phyloP scores from a whole-genome alignment of 2,888 invertebrate species.

The Cheilosia vernalis region DNA sequence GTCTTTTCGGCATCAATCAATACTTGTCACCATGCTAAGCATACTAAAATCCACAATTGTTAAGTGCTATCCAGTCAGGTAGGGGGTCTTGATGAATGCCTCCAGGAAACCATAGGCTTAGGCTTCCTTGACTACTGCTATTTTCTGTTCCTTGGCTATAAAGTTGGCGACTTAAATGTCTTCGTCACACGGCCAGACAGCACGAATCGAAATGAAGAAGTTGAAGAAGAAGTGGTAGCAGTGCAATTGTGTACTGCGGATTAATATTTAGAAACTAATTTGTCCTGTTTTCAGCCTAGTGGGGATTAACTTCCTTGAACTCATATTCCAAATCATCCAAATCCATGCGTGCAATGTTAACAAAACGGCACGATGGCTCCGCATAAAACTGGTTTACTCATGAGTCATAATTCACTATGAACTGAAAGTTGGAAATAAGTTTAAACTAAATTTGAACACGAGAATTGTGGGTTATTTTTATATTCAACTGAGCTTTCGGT shows the following conservation, averaged over 20 bases:
- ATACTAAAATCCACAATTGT: conserved; percentile 81
- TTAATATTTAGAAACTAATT: conserved; percentile 83
- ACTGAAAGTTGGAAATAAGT: too few species aligned
- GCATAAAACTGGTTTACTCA: conserved; percentile 78
- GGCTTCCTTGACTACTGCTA: conserved; percentile 74
- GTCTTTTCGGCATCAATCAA: conserved; percentile 67
- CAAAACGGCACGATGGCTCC: conserved; percentile 78
- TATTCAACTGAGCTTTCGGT: too few species aligned
- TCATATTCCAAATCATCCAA: conserved; percentile 76
- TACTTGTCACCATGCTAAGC: conserved; percentile 75
- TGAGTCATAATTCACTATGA: conserved; percentile 21
- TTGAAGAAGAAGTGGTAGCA: conserved; percentile 76
- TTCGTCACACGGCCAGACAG: conserved; percentile 70
- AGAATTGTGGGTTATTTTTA: too few species aligned
- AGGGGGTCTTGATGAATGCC: conserved; percentile 76
- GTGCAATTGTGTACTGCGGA: conserved; percentile 84
- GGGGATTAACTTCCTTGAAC: conserved; percentile 76
- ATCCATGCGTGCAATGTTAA: conserved; percentile 78
- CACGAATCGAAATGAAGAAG: conserved; percentile 79
- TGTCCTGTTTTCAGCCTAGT: conserved; percentile 76
- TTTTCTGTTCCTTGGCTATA: conserved; percentile 72
- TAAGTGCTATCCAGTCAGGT: conserved; percentile 78
- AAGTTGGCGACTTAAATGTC: conserved; percentile 74
- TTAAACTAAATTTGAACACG: too few species aligned
- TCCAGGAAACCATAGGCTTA: conserved; percentile 78